phyloP scores from a whole-genome alignment of 2,113 vertebrate species.

The Sander vitreus region DNA sequence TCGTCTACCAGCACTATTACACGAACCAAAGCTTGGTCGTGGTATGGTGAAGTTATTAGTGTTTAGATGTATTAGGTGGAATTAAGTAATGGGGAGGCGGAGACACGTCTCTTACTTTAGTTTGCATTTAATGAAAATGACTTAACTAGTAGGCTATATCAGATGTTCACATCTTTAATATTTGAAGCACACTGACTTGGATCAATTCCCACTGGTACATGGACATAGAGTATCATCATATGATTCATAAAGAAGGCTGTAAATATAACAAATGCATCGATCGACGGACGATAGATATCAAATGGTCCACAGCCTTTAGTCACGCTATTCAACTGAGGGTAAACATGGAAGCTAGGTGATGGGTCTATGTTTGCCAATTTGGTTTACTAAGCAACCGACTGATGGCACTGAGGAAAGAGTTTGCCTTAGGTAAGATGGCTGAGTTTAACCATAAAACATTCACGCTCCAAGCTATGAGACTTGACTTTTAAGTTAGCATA shows the following conservation, averaged over 20 bases:
- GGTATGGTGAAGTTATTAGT: background rate
- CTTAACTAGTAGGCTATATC: background rate
- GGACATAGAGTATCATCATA: slow-evolving; percentile 12
- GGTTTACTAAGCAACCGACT: slow-evolving; percentile 50
- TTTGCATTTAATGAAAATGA: background rate
- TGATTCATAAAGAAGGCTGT: slow-evolving; percentile 46
- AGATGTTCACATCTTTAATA: background rate
- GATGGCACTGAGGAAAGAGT: slow-evolving; percentile 18
- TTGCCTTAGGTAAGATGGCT: slow-evolving; percentile 1
- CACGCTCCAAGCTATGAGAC: slow-evolving; percentile 11
- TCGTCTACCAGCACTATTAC: background rate
- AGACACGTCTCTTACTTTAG: background rate
- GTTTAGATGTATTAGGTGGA: background rate
- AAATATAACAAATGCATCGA: slow-evolving; percentile 39
- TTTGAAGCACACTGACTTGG: slow-evolving; percentile 1
- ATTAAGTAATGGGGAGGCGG: background rate
- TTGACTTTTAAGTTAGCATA: slow-evolving; percentile 41
- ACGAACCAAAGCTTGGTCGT: background rate
- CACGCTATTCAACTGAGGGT: slow-evolving; percentile 38
- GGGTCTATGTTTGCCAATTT: slow-evolving; percentile 64
- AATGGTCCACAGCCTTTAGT: slow-evolving; percentile 25
- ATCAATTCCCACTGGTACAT: slow-evolving; percentile 17
- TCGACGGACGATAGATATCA: slow-evolving; percentile 30
- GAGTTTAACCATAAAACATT: slow-evolving; percentile 34
- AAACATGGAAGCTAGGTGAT: slow-evolving; percentile 62